A percentile compares a stretch with the other conserved stretches of the same genome.
Conservation (phyloP, 2,888 invertebrate species). For the Xestia ashworthii region DNA sequence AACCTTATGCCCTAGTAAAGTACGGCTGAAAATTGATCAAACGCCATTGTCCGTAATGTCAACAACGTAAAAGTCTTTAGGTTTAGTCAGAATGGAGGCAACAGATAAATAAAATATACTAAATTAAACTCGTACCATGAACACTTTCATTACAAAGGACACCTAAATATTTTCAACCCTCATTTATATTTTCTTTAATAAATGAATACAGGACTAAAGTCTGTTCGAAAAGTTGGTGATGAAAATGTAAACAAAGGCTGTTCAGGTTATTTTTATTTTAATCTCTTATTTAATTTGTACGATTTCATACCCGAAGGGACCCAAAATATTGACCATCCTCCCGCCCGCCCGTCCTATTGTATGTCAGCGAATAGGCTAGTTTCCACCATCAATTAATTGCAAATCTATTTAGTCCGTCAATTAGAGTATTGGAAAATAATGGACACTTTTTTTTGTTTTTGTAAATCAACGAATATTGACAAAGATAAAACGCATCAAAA, state of each 20-base stretch:
- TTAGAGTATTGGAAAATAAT: too few relatives aligned
- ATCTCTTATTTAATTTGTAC: background rate
- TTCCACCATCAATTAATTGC: too few relatives aligned
- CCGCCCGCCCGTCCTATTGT: too few relatives aligned
- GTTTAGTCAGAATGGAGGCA: background rate
- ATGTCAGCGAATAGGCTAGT: too few relatives aligned
- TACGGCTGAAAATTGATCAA: background rate
- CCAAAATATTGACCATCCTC: too few relatives aligned
- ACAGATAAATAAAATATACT: background rate
- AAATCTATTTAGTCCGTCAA: too few relatives aligned
- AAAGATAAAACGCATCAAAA: too few relatives aligned
- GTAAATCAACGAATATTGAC: too few relatives aligned
- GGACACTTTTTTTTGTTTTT: too few relatives aligned
- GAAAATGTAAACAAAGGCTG: background rate
- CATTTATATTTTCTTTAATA: slow-evolving; percentile 42
- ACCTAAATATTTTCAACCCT: slow-evolving; percentile 29
- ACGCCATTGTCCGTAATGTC: background rate
- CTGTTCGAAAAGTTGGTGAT: background rate
- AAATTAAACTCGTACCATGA: background rate
- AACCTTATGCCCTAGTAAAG: background rate
- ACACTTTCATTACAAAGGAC: slow-evolving; percentile 5
- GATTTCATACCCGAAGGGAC: too few relatives aligned
- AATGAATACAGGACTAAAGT: slow-evolving; percentile 14
- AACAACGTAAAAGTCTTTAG: background rate
- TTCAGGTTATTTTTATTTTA: background rate